Conservation (phyloP, 1,140 invertebrate species). For the Drosophila mayri region DNA sequence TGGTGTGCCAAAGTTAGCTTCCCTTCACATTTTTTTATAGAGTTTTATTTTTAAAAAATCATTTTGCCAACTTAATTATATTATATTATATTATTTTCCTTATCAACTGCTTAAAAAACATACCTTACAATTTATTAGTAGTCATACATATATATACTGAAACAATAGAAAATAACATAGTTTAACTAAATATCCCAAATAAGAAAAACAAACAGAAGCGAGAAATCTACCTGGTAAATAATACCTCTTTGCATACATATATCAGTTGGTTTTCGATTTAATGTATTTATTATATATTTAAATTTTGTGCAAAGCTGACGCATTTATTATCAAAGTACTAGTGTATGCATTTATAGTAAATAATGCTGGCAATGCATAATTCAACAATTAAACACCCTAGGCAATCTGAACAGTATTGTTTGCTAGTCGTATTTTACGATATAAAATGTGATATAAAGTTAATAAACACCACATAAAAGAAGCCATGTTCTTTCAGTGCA, state of each 20-base stretch:
- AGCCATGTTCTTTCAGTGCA: no score
- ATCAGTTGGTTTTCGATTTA: background rate
- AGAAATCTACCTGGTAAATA: background rate
- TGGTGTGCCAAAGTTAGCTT: no score
- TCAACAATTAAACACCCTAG: background rate
- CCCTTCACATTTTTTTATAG: no score
- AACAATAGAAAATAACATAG: background rate
- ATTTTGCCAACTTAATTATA: no score
- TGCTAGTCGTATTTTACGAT: background rate
- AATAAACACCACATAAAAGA: no score
- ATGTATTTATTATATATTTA: background rate
- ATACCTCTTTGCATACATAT: background rate
- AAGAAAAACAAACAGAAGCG: background rate
- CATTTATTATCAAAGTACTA: background rate
- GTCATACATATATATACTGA: no score
- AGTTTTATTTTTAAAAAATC: no score
- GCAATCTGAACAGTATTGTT: background rate
- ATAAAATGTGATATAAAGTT: no score
- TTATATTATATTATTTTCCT: no score
- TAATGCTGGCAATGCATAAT: slow-evolving; percentile 7
- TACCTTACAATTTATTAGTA: no score
- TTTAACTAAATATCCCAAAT: background rate
- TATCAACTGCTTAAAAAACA: no score
- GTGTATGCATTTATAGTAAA: background rate
- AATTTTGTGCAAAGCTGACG: background rate